Conservation (phyloP, 2,797 vertebrate genomes). For the Oophaga sylvatica region DNA sequence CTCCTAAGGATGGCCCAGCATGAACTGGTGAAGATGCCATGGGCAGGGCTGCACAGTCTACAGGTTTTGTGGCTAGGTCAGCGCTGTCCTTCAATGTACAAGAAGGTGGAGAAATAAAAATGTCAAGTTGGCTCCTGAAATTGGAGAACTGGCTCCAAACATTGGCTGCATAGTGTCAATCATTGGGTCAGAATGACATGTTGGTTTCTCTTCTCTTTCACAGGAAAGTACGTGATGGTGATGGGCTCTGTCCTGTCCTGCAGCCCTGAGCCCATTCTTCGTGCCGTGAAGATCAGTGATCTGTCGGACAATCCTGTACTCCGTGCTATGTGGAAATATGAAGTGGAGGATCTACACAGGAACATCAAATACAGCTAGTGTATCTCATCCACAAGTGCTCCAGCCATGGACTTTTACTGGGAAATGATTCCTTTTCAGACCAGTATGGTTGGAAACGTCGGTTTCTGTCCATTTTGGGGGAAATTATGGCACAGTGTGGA, state of each 20-base stretch:
- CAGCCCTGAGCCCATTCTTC: conserved; percentile 82
- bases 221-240: conserved; percentile 91
- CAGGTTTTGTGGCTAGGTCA: no score
- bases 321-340: conserved; percentile 82
- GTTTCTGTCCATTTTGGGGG: background rate
- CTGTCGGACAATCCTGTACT: conserved; percentile 80
- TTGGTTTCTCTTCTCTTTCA: conserved; percentile 39
- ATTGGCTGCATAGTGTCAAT: background rate
- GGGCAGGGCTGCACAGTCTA: no score
- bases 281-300: conserved; percentile 87
- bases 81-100: no score
- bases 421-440: background rate
- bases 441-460: background rate
- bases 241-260: conserved; percentile 82
- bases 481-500: background rate
- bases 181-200: background rate
- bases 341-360: conserved; percentile 86
- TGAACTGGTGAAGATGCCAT: no score
- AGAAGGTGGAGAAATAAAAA: no score
- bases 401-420: background rate
- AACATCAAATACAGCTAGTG: background rate
- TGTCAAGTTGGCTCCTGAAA: no score
- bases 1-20: no score
- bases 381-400: no score
- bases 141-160: no score